Conservation (phyloP, 2,797 vertebrate genomes). For the Squalus acanthias region DNA sequence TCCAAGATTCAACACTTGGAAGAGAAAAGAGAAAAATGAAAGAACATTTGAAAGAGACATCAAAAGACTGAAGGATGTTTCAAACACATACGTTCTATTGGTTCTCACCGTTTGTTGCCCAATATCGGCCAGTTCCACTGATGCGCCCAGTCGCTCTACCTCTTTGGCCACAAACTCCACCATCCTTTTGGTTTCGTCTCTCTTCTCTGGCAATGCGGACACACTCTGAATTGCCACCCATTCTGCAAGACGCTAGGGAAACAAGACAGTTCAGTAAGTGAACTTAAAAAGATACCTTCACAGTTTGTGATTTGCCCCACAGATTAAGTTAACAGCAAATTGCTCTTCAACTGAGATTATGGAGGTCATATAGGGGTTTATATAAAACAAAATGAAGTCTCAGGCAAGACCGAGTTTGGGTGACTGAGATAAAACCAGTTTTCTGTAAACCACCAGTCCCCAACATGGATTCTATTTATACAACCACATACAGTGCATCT, state of each 20-base stretch:
- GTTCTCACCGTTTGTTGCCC: conserved; percentile 75
- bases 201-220: conserved; percentile 89
- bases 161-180: conserved; percentile 82
- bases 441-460: neutral
- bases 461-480: neutral
- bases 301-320: neutral
- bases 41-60: neutral
- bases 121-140: conserved; percentile 73
- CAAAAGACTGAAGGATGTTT: neutral
- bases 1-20: neutral
- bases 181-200: conserved; percentile 81
- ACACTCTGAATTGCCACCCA: conserved; percentile 93
- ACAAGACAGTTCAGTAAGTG: neutral
- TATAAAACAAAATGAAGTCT: neutral
- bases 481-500: neutral
- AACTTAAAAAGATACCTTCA: neutral
- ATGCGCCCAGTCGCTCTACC: conserved; percentile 76
- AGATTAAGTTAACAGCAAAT: neutral
- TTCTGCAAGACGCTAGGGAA: conserved; percentile 70
- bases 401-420: neutral
- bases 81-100: neutral
- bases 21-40: neutral
- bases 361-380: neutral
- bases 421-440: neutral
- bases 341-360: neutral